These are phyloP conservation scores for Channa striata DNA, from an alignment of 2,797 vertebrate species.

Conservation along the genomic window DNA sequence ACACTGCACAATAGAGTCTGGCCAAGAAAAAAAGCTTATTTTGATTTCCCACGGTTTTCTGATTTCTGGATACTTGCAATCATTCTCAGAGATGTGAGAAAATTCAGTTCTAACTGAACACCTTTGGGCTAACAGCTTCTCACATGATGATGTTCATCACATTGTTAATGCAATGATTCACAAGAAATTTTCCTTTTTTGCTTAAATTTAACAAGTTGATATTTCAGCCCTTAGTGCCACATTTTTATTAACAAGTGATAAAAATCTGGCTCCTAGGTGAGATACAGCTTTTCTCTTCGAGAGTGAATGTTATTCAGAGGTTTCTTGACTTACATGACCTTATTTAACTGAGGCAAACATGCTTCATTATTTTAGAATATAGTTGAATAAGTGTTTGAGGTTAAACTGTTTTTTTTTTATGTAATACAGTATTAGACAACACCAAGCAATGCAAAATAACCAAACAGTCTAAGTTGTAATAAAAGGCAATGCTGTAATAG, in stretches of 20 bases:
- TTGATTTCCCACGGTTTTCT: neutral
- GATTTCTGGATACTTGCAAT: slow-evolving; percentile 11
- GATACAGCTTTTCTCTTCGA: neutral
- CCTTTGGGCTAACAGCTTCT: slow-evolving; percentile 2
- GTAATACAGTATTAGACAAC: too few relatives aligned
- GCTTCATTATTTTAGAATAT: slow-evolving; percentile 21
- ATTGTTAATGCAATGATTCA: slow-evolving; percentile 1
- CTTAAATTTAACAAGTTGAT: slow-evolving; percentile 5
- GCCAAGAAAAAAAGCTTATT: slow-evolving; percentile 16
- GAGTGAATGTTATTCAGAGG: neutral
- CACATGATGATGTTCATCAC: slow-evolving; percentile 13
- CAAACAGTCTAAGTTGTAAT: too few relatives aligned
- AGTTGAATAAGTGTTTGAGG: too few relatives aligned
- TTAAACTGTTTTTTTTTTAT: too few relatives aligned
- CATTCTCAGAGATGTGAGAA: slow-evolving; percentile 23
- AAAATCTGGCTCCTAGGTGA: slow-evolving; percentile 5
- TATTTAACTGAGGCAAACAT: neutral
- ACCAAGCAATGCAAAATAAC: too few relatives aligned
- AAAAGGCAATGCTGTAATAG: too few relatives aligned
- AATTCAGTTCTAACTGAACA: slow-evolving; percentile 19
- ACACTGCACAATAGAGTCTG: slow-evolving; percentile 22
- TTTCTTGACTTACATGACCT: neutral
- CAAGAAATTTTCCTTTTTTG: neutral
- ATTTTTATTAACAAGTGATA: slow-evolving; percentile 6
- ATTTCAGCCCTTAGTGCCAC: neutral